phyloP scores from a whole-genome alignment of 2,113 vertebrate species.

The Asarcornis scutulata region DNA sequence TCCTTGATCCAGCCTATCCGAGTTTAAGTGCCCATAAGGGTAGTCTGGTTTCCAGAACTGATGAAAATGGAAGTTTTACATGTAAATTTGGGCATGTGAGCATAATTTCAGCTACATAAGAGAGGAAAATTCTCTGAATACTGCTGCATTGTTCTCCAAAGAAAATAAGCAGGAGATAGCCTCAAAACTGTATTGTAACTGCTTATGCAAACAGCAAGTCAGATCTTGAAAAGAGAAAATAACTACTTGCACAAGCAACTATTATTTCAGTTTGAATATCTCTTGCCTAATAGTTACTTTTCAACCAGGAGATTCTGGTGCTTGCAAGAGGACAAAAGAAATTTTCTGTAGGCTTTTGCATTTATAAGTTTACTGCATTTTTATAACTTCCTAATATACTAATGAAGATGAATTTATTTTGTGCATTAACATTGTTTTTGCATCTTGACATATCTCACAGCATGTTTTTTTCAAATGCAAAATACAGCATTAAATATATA shows the following conservation, averaged over 20 bases:
- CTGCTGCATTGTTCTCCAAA: background rate
- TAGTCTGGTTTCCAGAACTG: background rate
- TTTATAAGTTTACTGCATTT: background rate
- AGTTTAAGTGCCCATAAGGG: background rate
- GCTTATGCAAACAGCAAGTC: background rate
- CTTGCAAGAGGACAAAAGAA: background rate
- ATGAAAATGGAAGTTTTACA: background rate
- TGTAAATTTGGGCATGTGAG: background rate
- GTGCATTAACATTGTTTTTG: background rate
- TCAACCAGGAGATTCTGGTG: background rate
- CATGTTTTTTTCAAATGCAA: background rate
- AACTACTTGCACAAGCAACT: background rate
- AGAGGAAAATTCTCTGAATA: background rate
- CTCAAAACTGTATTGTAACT: background rate
- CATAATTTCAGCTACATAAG: background rate
- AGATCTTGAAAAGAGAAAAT: conserved; percentile 12
- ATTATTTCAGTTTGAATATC: background rate
- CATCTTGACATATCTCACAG: background rate
- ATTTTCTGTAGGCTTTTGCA: background rate
- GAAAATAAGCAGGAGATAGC: background rate
- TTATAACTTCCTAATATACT: background rate
- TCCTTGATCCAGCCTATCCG: background rate
- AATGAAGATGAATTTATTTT: conserved; percentile 1
- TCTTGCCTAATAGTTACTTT: background rate
- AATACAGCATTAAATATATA: background rate